Base-by-base conservation (phyloP, 2,888 invertebrate genomes). In the Luffia ferchaultella region DNA sequence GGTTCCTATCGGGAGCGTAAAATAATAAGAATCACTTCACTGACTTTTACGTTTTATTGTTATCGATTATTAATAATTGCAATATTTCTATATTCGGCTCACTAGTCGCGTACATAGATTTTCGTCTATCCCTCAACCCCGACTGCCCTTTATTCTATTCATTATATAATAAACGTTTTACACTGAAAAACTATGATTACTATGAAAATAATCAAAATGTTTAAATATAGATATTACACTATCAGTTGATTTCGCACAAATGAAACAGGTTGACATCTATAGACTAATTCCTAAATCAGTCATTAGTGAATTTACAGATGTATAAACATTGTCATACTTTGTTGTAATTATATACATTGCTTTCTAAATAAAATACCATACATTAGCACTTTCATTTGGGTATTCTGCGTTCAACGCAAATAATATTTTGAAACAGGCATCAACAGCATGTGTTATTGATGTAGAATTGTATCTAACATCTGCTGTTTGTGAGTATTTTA, bases 341-440 rank as follows among this genome's bases (percentile, higher is more conserved):
- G 2, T 46, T n/a, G 7, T n/a, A 2, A 46, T 19, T 19, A n/a
- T 20, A 16, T 46, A 46, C 15, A 46, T 18, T n/a, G 20, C 46
- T 46, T 46, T 46, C n/a, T 46, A 20, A 5, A 46, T 12, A n/a
- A 20, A 20, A 15, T n/a, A 17, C 41, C 48, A 48, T 2, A 40
- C 18, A 40, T 16, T n/a, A 5, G 12, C 7, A 41, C 19, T n/a
- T 18, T 41, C 48, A 12, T 5, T 17, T 2, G 16, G 41, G 17
- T 48, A 48, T 17, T 41, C 9, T 17, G 48, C 48, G 2, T 20
- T 15, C 12, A 20, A 5, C 2, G 40, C 48, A 16, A 16, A 20
- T 17, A 48, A 16, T 2, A 48, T 41, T 41, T 48, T 48, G 18
- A 48, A 48, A 18, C 48, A 48, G 9, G 18, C 20, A 17, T 46